phyloP scores from a whole-genome alignment of 1,140 invertebrate species.

The Drosophila kanapiae region DNA sequence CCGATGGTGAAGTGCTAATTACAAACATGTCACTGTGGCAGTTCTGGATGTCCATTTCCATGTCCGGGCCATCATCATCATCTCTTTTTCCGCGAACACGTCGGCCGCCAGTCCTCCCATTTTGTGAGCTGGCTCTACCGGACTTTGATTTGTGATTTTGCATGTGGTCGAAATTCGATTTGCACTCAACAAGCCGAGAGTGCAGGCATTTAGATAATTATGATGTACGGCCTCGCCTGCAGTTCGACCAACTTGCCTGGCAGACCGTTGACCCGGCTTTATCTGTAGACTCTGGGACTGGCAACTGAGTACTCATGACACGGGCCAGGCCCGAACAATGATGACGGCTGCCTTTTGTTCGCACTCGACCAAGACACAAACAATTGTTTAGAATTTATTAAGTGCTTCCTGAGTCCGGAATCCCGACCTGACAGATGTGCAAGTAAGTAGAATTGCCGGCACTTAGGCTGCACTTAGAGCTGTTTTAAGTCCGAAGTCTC shows the following conservation, averaged over 20 bases:
- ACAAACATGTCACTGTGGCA: slow-evolving; percentile 71
- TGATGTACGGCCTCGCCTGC: slow-evolving; percentile 29
- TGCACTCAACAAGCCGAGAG: slow-evolving; percentile 41
- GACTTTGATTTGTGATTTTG: slow-evolving; percentile 34
- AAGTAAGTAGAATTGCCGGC: slow-evolving; percentile 44
- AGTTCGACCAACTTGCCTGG: slow-evolving; percentile 19
- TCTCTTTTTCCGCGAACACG: slow-evolving; percentile 15
- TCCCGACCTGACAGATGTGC: slow-evolving; percentile 45
- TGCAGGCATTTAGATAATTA: slow-evolving; percentile 54
- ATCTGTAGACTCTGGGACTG: not conserved
- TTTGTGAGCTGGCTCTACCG: slow-evolving; percentile 18
- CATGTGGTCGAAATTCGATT: slow-evolving; percentile 65
- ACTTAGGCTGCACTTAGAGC: slow-evolving; percentile 59
- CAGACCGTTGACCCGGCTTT: slow-evolving; percentile 56
- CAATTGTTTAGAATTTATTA: slow-evolving; percentile 78
- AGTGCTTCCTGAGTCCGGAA: slow-evolving; percentile 65
- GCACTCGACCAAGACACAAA: slow-evolving; percentile 47
- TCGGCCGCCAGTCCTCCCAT: slow-evolving; percentile 4
- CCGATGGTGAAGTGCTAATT: slow-evolving; percentile 63
- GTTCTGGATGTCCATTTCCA: slow-evolving; percentile 12
- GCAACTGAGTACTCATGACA: not conserved
- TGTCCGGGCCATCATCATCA: slow-evolving; percentile 18
- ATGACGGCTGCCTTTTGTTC: slow-evolving; percentile 62
- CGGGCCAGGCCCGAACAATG: slow-evolving; percentile 36
- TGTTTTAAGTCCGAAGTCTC: slow-evolving; percentile 35